phyloP scores from a whole-genome alignment of 1,140 invertebrate genomes.

The Magallana angulata region DNA sequence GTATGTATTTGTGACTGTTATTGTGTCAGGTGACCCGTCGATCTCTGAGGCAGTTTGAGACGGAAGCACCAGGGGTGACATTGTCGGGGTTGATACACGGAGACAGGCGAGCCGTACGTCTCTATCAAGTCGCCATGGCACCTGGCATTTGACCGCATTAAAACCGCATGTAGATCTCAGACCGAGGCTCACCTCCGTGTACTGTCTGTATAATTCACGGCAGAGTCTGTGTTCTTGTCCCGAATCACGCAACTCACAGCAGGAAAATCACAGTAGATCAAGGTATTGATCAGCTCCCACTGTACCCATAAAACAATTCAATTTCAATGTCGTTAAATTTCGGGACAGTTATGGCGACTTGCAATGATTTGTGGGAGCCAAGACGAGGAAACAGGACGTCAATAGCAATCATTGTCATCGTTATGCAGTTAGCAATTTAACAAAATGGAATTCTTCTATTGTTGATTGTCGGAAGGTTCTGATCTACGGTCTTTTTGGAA shows the following conservation, averaged over 20 bases:
- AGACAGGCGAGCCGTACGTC: neutral
- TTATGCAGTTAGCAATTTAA: neutral
- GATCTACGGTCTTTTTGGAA: too few relatives aligned
- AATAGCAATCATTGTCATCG: neutral
- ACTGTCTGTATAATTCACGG: neutral
- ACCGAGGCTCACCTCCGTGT: neutral
- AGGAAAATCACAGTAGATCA: constrained; percentile 11
- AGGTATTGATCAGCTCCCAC: neutral
- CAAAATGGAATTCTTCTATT: too few relatives aligned
- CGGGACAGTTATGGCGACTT: constrained; percentile 8
- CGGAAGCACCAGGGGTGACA: neutral
- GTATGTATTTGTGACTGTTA: too few relatives aligned
- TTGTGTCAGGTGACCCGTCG: too few relatives aligned
- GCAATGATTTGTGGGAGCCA: constrained; percentile 18
- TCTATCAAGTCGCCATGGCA: neutral
- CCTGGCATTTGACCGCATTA: neutral
- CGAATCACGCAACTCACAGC: neutral
- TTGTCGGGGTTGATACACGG: neutral
- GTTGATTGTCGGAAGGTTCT: too few relatives aligned
- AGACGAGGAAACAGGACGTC: neutral
- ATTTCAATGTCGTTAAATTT: constrained; percentile 27
- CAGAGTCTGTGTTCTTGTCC: neutral
- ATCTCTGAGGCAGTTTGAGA: too few relatives aligned
- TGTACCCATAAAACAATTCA: neutral
- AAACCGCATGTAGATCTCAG: neutral